Percentiles rank a stretch among this genome's conserved stretches.
Evolutionary conservation across 2,888 invertebrate genomes (phyloP).

Genomic region (Acleris laterana): DNA sequence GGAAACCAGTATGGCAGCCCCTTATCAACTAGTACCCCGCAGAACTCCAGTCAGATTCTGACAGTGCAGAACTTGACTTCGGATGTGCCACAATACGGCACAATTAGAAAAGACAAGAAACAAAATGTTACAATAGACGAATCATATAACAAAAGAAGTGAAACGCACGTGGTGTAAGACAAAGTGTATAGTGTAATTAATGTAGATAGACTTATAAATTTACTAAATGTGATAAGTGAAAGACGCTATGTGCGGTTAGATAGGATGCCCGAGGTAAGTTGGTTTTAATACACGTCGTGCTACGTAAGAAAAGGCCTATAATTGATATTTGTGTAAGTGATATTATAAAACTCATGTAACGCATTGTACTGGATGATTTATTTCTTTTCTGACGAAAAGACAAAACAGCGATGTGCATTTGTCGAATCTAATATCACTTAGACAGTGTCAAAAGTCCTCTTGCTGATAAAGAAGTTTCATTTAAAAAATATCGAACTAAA

Average conservation of each 20-base stretch:
- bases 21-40: constrained; percentile 73
- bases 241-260: constrained; percentile 51
- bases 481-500: too few relatives aligned
- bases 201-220: constrained; percentile 75
- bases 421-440: too few relatives aligned
- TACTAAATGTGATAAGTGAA: constrained; percentile 76
- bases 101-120: constrained; percentile 80
- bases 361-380: too few relatives aligned
- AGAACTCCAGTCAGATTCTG: constrained; percentile 81
- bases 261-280: constrained; percentile 46
- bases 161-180: constrained; percentile 73
- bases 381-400: too few relatives aligned
- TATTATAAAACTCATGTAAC: too few relatives aligned
- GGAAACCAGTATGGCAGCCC: constrained; percentile 81
- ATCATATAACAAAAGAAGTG: constrained; percentile 73
- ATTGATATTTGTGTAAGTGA: too few relatives aligned
- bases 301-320: too few relatives aligned
- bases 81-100: constrained; percentile 81
- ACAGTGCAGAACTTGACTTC: constrained; percentile 84
- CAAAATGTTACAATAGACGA: constrained; percentile 81
- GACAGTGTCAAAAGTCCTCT: too few relatives aligned
- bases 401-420: too few relatives aligned
- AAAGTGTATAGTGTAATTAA: constrained; percentile 57
- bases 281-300: constrained; percentile 1
- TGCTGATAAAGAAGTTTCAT: too few relatives aligned